phyloP scores from a whole-genome alignment of 2,113 vertebrate genomes.

The Aphelocoma coerulescens region DNA sequence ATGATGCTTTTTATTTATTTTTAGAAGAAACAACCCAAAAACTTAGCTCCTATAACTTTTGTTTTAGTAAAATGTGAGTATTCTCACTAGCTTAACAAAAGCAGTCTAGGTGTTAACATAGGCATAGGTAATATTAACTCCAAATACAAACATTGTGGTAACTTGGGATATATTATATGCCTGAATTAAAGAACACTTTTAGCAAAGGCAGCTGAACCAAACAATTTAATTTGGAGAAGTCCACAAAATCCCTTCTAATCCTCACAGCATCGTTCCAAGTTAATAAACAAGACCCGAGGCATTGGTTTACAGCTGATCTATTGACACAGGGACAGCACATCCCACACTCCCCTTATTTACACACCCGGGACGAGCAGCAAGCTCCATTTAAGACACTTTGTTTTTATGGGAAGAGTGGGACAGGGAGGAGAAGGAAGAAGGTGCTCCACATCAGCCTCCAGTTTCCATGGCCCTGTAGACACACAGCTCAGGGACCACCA shows the following conservation, averaged over 20 bases:
- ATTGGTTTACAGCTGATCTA: rapidly evolving
- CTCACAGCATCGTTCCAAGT: background rate
- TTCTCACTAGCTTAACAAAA: background rate
- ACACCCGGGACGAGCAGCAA: rapidly evolving
- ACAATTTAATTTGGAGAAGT: background rate
- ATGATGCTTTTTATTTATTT: background rate
- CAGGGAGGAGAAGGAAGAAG: background rate
- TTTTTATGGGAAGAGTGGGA: background rate
- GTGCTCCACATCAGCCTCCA: rapidly evolving
- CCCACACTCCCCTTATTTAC: rapidly evolving
- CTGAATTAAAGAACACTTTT: constrained; percentile 13
- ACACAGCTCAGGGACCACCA: background rate
- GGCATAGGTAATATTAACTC: background rate
- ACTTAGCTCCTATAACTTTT: background rate
- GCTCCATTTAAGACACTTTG: background rate
- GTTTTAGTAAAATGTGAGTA: background rate
- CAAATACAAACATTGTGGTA: background rate
- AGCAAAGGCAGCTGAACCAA: background rate
- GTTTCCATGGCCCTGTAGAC: no score
- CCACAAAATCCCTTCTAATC: background rate
- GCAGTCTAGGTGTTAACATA: background rate
- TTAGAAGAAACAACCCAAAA: background rate
- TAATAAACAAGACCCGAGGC: background rate
- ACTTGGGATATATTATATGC: background rate
- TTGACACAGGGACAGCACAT: background rate